Conservation (phyloP, 2,888 invertebrate genomes). For the Tethea ocularis region DNA sequence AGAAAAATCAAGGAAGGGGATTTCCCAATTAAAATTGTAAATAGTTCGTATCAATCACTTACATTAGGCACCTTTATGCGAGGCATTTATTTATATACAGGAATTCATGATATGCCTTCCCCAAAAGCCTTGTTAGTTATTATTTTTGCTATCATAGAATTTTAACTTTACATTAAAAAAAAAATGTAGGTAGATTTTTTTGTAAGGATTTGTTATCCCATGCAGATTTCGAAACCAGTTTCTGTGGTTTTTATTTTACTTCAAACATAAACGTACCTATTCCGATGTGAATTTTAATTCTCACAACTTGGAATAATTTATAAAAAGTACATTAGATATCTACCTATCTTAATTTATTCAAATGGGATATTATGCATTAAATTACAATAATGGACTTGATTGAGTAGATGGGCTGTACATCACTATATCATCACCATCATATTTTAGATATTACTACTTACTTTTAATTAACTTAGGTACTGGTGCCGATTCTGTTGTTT, state of each 20-base stretch:
- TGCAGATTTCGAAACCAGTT: background rate
- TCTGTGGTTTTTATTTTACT: background rate
- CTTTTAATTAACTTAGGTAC: no score
- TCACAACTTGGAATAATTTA: background rate
- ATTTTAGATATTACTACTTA: no score
- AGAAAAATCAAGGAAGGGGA: no score
- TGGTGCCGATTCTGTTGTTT: no score
- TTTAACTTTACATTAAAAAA: background rate
- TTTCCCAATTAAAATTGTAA: no score
- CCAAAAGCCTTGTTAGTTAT: no score
- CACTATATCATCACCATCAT: background rate
- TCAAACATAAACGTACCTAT: conserved; percentile 8
- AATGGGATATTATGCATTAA: background rate
- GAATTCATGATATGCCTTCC: no score
- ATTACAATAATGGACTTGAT: background rate
- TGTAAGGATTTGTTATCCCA: background rate
- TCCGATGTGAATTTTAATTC: conserved; percentile 11
- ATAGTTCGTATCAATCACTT: no score
- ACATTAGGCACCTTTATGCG: no score
- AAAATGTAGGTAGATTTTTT: background rate
- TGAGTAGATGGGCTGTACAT: no score
- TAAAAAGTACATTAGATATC: no score
- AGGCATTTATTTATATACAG: no score
- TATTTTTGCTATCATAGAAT: background rate
- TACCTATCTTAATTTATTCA: background rate